A percentile compares a stretch with the other conserved stretches of the same genome.
phyloP scores from a whole-genome alignment of 2,888 invertebrate genomes.

The Serrognathus titanus region DNA sequence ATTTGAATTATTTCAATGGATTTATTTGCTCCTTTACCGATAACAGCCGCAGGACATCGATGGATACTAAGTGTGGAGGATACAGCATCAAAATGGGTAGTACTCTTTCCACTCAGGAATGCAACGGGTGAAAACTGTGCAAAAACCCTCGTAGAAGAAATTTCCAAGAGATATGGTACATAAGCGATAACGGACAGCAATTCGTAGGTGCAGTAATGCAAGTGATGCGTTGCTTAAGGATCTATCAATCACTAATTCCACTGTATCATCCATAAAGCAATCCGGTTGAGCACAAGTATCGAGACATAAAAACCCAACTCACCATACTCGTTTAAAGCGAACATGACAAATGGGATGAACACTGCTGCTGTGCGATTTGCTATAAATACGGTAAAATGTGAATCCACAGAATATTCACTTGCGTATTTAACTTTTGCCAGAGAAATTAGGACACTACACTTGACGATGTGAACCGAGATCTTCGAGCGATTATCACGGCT shows the following conservation, averaged over 20 bases:
- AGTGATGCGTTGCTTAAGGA: neutral
- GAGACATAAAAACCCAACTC: neutral
- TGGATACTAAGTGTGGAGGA: slow-evolving; percentile 32
- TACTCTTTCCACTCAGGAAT: slow-evolving; percentile 25
- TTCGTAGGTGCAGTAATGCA: neutral
- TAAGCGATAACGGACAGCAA: neutral
- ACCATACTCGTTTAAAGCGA: neutral
- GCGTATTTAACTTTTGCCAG: slow-evolving; percentile 33
- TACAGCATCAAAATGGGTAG: slow-evolving; percentile 28
- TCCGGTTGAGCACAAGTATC: neutral
- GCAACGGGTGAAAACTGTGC: slow-evolving; percentile 26
- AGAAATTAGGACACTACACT: slow-evolving; percentile 30
- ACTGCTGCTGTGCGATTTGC: slow-evolving; percentile 28
- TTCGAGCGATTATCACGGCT: slow-evolving; percentile 23
- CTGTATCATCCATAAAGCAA: too few species aligned
- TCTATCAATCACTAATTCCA: too few species aligned
- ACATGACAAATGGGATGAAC: slow-evolving; percentile 21
- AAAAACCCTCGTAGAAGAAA: neutral
- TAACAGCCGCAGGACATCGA: slow-evolving; percentile 3
- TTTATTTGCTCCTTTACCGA: slow-evolving; percentile 11
- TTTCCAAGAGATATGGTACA: neutral
- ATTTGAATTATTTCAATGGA: slow-evolving; percentile 10
- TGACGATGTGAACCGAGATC: slow-evolving; percentile 31
- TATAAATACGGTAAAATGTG: slow-evolving; percentile 27
- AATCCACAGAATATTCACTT: slow-evolving; percentile 26